These are phyloP conservation scores for Catostomus latipinnis DNA, from an alignment of 2,797 vertebrate genomes.

Conservation along the genomic window DNA sequence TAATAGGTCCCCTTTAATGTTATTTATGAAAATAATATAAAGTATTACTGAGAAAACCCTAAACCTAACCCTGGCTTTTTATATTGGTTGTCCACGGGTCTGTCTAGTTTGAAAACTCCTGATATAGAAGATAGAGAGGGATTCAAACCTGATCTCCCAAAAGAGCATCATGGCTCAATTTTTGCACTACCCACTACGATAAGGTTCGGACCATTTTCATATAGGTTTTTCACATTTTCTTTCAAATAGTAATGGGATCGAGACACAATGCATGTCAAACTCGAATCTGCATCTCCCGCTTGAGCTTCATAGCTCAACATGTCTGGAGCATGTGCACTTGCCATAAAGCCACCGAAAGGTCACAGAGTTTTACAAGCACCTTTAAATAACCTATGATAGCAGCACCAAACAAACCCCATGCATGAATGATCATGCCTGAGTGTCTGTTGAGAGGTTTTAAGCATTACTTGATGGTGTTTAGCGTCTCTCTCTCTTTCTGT, in stretches of 20 bases:
- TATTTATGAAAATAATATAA: no score
- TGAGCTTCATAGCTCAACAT: not conserved
- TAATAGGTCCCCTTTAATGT: no score
- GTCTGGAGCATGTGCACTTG: not conserved
- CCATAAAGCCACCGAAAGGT: conserved; percentile 3
- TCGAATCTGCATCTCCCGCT: not conserved
- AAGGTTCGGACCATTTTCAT: no score
- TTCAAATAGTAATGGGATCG: no score
- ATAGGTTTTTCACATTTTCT: no score
- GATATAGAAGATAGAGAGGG: not conserved
- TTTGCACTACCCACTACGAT: no score
- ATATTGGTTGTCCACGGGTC: no score
- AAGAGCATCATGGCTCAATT: no score
- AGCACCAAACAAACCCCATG: not conserved
- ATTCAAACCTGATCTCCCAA: not conserved
- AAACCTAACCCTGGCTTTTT: no score
- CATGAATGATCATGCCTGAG: conserved; percentile 36
- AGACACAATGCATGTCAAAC: no score
- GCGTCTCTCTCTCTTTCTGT: conserved; percentile 49
- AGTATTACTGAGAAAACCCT: no score
- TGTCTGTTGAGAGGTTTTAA: conserved; percentile 22
- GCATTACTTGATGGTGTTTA: conserved; percentile 39
- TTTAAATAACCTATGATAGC: conserved; percentile 33
- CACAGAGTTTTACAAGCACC: conserved; percentile 29
- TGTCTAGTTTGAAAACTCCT: not conserved